These are phyloP conservation scores for Drosophila truncata DNA, from an alignment of 1,140 invertebrate genomes.

Conservation along the genomic window DNA sequence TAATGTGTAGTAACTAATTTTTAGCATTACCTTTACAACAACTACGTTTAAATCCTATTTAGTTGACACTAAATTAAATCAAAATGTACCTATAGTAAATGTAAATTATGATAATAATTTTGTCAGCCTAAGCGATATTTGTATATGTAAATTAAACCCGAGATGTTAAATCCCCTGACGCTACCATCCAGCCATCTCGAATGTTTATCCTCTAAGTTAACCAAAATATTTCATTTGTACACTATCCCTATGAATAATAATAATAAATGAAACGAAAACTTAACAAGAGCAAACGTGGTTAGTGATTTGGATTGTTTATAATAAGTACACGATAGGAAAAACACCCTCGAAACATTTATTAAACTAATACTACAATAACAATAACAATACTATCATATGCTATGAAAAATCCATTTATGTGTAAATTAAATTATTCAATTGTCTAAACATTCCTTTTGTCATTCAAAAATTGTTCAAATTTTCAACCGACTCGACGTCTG, in stretches of 20 bases:
- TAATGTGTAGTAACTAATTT: conserved; percentile 28
- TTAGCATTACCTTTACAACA: conserved; percentile 42
- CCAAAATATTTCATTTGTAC: conserved; percentile 20
- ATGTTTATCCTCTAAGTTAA: conserved; percentile 31
- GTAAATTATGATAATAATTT: conserved; percentile 84
- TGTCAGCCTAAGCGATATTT: conserved; percentile 56
- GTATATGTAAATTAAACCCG: conserved; percentile 41
- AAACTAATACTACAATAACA: conserved; percentile 15
- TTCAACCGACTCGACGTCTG: conserved; percentile 21
- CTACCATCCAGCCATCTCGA: conserved; percentile 4
- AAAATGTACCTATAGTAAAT: conserved; percentile 82
- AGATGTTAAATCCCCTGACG: not conserved
- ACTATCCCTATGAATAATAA: conserved; percentile 45
- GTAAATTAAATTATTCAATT: conserved; percentile 45
- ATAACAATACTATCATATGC: conserved; percentile 43
- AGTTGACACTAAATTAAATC: conserved; percentile 71
- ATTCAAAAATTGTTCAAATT: conserved; percentile 30
- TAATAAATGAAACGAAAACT: conserved; percentile 41
- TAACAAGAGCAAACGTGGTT: conserved; percentile 81
- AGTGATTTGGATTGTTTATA: conserved; percentile 82
- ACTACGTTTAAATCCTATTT: conserved; percentile 61
- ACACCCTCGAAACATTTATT: conserved; percentile 31
- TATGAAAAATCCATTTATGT: conserved; percentile 35
- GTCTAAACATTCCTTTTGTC: conserved; percentile 36
- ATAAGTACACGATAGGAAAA: conserved; percentile 69